Base-by-base conservation (phyloP, 2,113 vertebrate species). In the Phyllopteryx taeniolatus region DNA sequence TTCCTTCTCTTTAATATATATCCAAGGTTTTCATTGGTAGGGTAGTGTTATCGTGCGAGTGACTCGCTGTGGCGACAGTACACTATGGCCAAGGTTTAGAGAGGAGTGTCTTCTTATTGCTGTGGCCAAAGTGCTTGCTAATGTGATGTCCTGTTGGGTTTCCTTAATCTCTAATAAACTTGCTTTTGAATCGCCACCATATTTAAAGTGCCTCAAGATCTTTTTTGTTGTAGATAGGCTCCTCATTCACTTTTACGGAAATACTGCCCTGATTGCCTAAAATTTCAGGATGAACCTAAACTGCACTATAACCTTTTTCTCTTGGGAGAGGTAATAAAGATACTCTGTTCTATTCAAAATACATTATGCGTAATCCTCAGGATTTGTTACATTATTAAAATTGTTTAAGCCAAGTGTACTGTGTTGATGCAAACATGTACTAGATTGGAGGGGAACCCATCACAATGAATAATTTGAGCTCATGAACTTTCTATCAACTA, bases 401-500 rank as follows among this genome's bases (percentile, higher is more conserved):
- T 27, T 27, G 27, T 27, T 27, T 27, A 27, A 27, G 27, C 27
- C n/a, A 3, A 22, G 20, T 15, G n/a, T 56, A 56, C 54, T 56
- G 54, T 10, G 54, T 15, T 56, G 54, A n/a, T 5, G 2, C n/a
- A 22, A 56, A 56, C 27, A 62, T n/a, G 19, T 42, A 42, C 35
- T 20, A 3, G 15, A n/a, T 20, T 42, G 33, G 35, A 63, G 15
- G 5, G 59, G 59, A 61, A 61, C 2, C 61, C 19, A 33, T 42
- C 61, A 43, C 2, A 42, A 42, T 43, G 35, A 63, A 42, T 63
- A n/a, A 63, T 63, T 19, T 42, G 9, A 47, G 13, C 63, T 46
- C 63, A 70, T 56, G 14, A 22, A 65, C 49, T 62, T 60, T 70
- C 51, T 67, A 65, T 57, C 56, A 46, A 61, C 47, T 67, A 63